Percentiles rank a stretch among this genome's conserved stretches.
Conservation (phyloP, 2,888 invertebrate species). For the Dryococelus australis region DNA sequence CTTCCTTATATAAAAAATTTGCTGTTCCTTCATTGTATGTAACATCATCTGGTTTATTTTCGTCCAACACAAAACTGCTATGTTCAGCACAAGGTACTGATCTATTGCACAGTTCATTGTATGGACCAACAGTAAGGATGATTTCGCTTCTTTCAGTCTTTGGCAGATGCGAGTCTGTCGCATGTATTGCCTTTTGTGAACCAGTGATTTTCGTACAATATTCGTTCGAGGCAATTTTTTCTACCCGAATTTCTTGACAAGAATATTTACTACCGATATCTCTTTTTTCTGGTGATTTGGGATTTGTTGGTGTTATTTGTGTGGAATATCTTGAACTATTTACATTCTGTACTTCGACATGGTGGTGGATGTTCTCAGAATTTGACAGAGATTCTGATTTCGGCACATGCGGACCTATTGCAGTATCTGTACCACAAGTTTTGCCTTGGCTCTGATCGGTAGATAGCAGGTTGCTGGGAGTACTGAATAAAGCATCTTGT, state of each 20-base stretch:
- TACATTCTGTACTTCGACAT: background rate
- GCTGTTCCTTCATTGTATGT: background rate
- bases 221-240: background rate
- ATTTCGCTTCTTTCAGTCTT: background rate
- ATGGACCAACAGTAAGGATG: background rate
- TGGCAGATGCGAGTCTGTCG: background rate
- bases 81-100: background rate
- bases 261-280: background rate
- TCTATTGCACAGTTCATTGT: background rate
- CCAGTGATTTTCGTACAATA: background rate
- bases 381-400: background rate
- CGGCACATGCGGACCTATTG: background rate
- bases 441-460: background rate
- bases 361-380: background rate
- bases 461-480: background rate
- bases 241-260: background rate
- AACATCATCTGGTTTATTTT: background rate
- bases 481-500: background rate
- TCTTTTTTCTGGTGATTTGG: background rate
- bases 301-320: background rate
- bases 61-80: background rate
- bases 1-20: background rate
- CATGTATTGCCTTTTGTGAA: background rate
- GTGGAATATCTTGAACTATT: too few relatives aligned
- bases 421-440: background rate